These are phyloP conservation scores for Acrobasis repandana DNA, from an alignment of 2,888 invertebrate genomes.

Conservation along the genomic window DNA sequence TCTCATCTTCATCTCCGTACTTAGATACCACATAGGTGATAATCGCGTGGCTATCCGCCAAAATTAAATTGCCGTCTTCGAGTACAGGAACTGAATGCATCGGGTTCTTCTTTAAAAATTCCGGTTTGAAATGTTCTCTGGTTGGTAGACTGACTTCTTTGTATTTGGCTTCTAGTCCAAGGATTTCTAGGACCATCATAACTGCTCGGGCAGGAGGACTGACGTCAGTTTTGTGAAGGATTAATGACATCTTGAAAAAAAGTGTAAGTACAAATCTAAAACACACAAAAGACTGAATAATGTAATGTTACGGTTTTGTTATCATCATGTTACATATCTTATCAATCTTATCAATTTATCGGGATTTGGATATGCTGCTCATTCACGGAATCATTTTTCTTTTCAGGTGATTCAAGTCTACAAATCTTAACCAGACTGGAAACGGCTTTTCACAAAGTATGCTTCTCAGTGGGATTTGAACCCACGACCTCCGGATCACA, in stretches of 20 bases:
- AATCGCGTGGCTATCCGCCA: conserved; percentile 55
- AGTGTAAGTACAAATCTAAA: too few relatives aligned
- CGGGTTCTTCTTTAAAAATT: conserved; percentile 51
- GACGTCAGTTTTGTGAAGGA: conserved; percentile 42
- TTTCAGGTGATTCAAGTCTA: too few relatives aligned
- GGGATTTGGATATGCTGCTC: too few relatives aligned
- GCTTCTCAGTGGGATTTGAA: too few relatives aligned
- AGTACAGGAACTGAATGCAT: conserved; percentile 53
- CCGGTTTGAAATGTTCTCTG: conserved; percentile 44
- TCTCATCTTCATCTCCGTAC: conserved; percentile 38
- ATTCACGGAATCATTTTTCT: too few relatives aligned
- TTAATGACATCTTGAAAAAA: conserved; percentile 33
- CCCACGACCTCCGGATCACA: too few relatives aligned
- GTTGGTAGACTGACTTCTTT: conserved; percentile 44
- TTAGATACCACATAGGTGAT: conserved; percentile 48
- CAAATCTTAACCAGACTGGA: too few relatives aligned
- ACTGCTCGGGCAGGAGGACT: conserved; percentile 51
- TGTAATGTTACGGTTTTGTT: too few relatives aligned
- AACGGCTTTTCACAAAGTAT: too few relatives aligned
- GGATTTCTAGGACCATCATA: conserved; percentile 44
- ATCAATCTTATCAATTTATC: too few relatives aligned
- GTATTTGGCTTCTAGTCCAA: conserved; percentile 41
- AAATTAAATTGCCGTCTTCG: conserved; percentile 47
- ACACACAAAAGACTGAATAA: too few relatives aligned
- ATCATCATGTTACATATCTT: too few relatives aligned